Conservation (phyloP, 2,888 invertebrate genomes). For the Busseola fusca region DNA sequence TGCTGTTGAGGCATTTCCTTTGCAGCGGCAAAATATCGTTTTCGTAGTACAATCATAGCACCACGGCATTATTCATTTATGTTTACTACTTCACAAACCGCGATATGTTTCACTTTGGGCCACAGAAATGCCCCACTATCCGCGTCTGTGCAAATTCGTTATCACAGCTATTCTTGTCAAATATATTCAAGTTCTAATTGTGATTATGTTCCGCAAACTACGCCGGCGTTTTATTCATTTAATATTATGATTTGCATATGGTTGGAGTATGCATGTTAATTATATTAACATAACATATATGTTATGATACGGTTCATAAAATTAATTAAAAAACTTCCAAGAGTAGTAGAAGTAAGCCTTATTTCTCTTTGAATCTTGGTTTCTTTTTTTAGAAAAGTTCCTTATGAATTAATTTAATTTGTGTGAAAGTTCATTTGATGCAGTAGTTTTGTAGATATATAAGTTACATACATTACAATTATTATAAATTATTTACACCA, state of each 20-base stretch:
- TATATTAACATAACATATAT: slow-evolving; percentile 18
- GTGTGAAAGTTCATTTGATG: neutral
- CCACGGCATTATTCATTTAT: neutral
- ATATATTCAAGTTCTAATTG: slow-evolving; percentile 83
- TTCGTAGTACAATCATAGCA: no score
- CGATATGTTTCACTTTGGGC: slow-evolving; percentile 53
- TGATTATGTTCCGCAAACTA: slow-evolving; percentile 78
- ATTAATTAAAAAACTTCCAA: slow-evolving; percentile 1
- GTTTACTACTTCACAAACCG: neutral
- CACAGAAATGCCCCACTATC: slow-evolving; percentile 70
- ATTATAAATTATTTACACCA: no score
- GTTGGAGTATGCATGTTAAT: slow-evolving; percentile 25
- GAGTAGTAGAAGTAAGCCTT: neutral
- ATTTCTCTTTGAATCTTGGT: neutral
- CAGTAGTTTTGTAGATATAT: neutral
- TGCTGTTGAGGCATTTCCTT: no score
- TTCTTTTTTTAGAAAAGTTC: neutral
- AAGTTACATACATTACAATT: neutral
- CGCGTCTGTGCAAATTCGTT: slow-evolving; percentile 86
- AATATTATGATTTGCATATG: slow-evolving; percentile 44
- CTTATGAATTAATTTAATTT: neutral
- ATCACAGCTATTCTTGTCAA: slow-evolving; percentile 84
- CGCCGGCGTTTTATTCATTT: slow-evolving; percentile 51
- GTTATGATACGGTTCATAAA: slow-evolving; percentile 10
- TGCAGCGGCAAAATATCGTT: no score